Conservation (phyloP, 1,140 invertebrate genomes). For the Microvelia longipes region DNA sequence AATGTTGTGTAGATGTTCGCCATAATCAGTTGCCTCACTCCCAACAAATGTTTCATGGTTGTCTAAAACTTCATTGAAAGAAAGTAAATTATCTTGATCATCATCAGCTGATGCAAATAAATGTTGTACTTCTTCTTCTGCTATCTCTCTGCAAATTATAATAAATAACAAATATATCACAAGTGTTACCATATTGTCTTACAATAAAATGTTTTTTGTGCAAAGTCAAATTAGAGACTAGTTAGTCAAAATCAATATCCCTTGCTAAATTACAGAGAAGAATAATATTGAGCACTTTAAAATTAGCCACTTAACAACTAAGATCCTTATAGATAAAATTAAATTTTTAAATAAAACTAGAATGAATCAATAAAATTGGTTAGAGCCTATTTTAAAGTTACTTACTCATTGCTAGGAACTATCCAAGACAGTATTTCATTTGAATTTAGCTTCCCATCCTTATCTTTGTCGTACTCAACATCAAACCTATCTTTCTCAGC, state of each 20-base stretch:
- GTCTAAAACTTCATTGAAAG: conserved; percentile 70
- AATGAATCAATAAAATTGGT: too few species aligned
- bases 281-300: too few species aligned
- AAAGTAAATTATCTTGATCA: conserved; percentile 67
- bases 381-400: too few species aligned
- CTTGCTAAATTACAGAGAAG: too few species aligned
- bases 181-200: conserved; percentile 11
- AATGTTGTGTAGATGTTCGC: conserved; percentile 68
- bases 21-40: conserved; percentile 91
- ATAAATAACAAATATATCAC: conserved; percentile 4
- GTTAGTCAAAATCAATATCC: conserved; percentile 3
- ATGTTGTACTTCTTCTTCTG: conserved; percentile 80
- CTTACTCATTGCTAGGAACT: conserved; percentile 79
- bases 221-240: not conserved
- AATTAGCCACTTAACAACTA: too few species aligned
- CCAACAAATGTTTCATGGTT: conserved; percentile 89
- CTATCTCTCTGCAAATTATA: conserved; percentile 51
- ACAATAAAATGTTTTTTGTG: not conserved
- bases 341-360: too few species aligned
- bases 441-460: conserved; percentile 63
- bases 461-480: conserved; percentile 64
- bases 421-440: conserved; percentile 79
- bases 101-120: conserved; percentile 77
- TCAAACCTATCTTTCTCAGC: conserved; percentile 83
- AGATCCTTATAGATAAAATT: too few species aligned